Percentiles rank a stretch among this genome's conserved stretches.
Evolutionary conservation across 2,888 invertebrate species (phyloP).

Genomic region (Smittia sp.): DNA sequence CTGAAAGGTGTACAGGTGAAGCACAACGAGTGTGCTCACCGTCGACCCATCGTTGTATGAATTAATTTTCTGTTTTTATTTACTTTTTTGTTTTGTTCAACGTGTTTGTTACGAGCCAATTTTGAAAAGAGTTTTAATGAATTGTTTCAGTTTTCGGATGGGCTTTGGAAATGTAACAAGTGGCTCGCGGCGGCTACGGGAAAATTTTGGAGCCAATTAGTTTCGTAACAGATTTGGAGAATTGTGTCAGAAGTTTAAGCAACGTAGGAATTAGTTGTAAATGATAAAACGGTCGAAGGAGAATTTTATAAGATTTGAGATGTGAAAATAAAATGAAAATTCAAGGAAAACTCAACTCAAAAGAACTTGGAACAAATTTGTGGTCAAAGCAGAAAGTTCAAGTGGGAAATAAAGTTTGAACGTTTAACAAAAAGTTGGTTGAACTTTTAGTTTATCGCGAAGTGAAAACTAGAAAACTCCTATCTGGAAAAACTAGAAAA

Average conservation of each 20-base stretch:
- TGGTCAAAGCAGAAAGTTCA: too few species aligned
- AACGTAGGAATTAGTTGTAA: too few species aligned
- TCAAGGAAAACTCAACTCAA: too few species aligned
- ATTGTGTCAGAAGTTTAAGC: neutral
- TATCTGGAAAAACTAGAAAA: too few species aligned
- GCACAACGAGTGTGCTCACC: neutral
- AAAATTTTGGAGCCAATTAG: neutral
- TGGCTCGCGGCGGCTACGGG: neutral
- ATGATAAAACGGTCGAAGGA: too few species aligned
- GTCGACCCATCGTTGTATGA: constrained; percentile 18
- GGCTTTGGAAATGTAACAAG: constrained; percentile 38
- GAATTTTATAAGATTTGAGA: too few species aligned
- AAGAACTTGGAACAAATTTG: too few species aligned
- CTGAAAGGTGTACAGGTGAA: neutral
- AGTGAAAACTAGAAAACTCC: too few species aligned
- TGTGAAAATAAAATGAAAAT: too few species aligned
- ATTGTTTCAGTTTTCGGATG: constrained; percentile 35
- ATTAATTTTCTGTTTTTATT: constrained; percentile 39
- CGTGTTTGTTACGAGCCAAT: constrained; percentile 22
- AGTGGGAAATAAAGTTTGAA: too few species aligned
- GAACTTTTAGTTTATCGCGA: too few species aligned
- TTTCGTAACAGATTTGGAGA: neutral
- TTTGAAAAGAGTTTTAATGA: constrained; percentile 33
- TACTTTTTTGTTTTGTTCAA: constrained; percentile 28
- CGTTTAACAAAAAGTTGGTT: too few species aligned